Conservation (phyloP, 2,888 invertebrate genomes). For the Lydus trimaculatus region DNA sequence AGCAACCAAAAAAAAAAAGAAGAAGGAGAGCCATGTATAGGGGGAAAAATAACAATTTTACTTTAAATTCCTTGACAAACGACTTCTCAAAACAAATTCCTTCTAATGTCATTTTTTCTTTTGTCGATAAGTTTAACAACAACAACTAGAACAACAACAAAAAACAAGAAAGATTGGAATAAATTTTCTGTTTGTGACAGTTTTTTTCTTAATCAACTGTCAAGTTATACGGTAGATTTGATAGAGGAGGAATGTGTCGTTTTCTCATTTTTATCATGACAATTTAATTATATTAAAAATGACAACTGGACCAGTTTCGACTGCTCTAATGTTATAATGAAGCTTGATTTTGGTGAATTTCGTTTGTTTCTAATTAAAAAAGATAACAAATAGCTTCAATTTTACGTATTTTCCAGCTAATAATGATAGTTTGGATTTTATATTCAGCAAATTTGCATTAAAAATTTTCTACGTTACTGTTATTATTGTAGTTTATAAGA, state of each 20-base stretch:
- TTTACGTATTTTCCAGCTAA: not conserved
- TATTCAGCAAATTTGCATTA: no score
- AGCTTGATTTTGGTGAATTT: not conserved
- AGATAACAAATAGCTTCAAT: no score
- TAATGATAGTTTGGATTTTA: not conserved
- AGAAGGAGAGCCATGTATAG: not conserved
- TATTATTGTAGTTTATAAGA: no score
- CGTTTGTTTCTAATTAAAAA: not conserved
- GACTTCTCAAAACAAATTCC: not conserved
- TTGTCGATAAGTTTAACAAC: not conserved
- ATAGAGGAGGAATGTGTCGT: not conserved
- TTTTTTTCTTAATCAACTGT: not conserved
- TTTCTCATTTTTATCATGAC: constrained; percentile 20
- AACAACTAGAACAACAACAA: not conserved
- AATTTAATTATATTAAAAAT: constrained; percentile 20
- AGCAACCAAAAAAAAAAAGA: not conserved
- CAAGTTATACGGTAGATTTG: no score
- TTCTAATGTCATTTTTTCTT: not conserved
- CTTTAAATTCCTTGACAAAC: not conserved
- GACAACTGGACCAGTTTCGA: constrained; percentile 10
- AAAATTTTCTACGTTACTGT: no score
- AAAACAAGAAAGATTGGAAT: not conserved
- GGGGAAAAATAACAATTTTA: not conserved
- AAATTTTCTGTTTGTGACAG: constrained; percentile 23
- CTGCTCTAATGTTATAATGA: not conserved